Percentiles rank a stretch among this genome's conserved stretches.
Evolutionary conservation across 1,140 invertebrate genomes (phyloP).

Genomic region (Globodera ellingtonae): DNA sequence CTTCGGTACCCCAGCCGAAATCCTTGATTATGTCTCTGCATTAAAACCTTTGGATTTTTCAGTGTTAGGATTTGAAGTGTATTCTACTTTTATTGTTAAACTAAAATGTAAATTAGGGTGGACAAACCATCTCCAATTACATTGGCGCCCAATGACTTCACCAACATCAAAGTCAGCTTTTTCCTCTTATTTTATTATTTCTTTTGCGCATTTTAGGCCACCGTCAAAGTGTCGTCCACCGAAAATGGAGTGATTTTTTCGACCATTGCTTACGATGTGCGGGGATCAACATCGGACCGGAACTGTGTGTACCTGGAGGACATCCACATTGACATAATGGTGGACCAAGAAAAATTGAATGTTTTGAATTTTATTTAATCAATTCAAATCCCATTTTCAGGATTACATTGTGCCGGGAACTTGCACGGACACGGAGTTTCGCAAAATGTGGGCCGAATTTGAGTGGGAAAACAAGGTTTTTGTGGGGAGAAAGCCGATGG

Average conservation of each 20-base stretch:
- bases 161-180: slow-evolving; percentile 84
- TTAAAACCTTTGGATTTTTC: too few species aligned
- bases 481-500: neutral
- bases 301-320: slow-evolving; percentile 98
- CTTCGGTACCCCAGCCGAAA: too few species aligned
- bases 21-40: too few species aligned
- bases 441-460: slow-evolving; percentile 99
- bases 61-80: too few species aligned
- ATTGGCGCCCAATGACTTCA: slow-evolving; percentile 91
- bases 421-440: slow-evolving; percentile 91
- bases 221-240: slow-evolving; percentile 78
- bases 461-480: slow-evolving; percentile 98
- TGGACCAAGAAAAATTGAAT: slow-evolving; percentile 17
- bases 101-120: slow-evolving; percentile 68
- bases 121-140: slow-evolving; percentile 94
- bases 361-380: slow-evolving; percentile 30
- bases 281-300: slow-evolving; percentile 84
- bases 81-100: neutral
- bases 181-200: slow-evolving; percentile 66
- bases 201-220: slow-evolving; percentile 49
- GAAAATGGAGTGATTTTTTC: slow-evolving; percentile 99
- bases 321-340: slow-evolving; percentile 98
- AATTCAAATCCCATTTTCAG: slow-evolving; percentile 36
- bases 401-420: slow-evolving; percentile 97
- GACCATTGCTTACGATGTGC: slow-evolving; percentile 80